These are phyloP conservation scores for Capreolus pygargus DNA, from an alignment of 2,113 vertebrate genomes.

Conservation along the genomic window DNA sequence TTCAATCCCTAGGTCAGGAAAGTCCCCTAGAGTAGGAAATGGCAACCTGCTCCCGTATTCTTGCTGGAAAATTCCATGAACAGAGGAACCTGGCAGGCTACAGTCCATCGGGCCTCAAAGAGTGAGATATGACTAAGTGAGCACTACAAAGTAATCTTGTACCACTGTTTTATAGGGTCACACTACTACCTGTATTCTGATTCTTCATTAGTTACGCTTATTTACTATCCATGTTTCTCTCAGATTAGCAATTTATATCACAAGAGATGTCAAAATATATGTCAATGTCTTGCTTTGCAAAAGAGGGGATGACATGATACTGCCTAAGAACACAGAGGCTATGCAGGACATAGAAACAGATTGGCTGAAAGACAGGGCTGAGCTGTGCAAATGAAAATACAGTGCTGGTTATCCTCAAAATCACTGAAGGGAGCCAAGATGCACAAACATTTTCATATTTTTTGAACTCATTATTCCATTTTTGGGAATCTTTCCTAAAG, in stretches of 20 bases:
- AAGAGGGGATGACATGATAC: not conserved
- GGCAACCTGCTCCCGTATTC: not conserved
- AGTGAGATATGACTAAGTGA: not conserved
- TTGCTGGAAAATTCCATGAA: not conserved
- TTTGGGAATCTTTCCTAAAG: not conserved
- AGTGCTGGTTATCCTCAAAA: not conserved
- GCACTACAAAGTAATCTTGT: not conserved
- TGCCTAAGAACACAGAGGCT: not conserved
- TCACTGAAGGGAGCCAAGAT: not conserved
- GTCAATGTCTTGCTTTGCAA: not conserved
- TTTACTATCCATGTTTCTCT: not conserved
- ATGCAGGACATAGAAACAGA: not conserved
- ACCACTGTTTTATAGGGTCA: not conserved
- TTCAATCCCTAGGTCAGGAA: not conserved
- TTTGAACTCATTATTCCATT: not conserved
- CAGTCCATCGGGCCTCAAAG: not conserved
- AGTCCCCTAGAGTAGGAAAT: not conserved
- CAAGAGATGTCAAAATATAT: not conserved
- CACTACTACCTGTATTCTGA: not conserved
- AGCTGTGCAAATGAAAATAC: not conserved
- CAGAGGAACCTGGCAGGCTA: not conserved
- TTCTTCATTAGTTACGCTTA: not conserved
- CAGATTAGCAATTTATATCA: not conserved
- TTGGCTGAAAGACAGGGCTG: not conserved
- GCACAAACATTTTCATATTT: not conserved